Conservation (phyloP, 1,140 invertebrate genomes). For the Triops cancriformis region DNA sequence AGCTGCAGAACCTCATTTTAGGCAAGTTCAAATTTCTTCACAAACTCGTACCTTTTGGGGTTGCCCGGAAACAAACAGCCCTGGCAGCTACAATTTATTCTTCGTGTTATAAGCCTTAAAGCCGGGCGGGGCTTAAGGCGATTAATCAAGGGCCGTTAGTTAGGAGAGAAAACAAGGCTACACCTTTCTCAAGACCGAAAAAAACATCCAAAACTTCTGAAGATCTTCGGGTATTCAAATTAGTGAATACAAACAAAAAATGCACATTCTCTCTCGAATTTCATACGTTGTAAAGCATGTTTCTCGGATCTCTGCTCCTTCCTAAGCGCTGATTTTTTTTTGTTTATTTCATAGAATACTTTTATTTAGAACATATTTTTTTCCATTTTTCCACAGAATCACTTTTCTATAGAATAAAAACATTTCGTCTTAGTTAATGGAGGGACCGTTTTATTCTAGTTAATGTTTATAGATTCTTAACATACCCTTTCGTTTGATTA, state of each 20-base stretch:
- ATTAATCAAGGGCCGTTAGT: neutral
- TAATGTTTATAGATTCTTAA: no score
- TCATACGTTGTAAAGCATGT: neutral
- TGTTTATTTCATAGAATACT: no score
- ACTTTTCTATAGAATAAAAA: no score
- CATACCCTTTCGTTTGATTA: no score
- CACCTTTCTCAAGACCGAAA: neutral
- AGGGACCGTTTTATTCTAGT: no score
- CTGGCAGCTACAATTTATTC: neutral
- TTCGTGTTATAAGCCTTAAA: neutral
- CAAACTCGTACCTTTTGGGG: neutral
- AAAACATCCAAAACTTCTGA: neutral
- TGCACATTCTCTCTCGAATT: neutral
- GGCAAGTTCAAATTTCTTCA: neutral
- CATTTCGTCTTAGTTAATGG: no score
- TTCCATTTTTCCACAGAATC: no score
- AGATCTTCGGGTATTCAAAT: neutral
- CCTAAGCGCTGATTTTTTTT: no score
- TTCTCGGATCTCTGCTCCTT: no score
- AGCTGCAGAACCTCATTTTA: neutral
- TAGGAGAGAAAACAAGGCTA: neutral
- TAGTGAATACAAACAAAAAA: neutral
- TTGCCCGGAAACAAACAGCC: neutral
- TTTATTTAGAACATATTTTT: no score
- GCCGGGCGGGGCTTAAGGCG: neutral